Conservation (phyloP, 2,888 invertebrate species). For the Drosophila melanosoma region DNA sequence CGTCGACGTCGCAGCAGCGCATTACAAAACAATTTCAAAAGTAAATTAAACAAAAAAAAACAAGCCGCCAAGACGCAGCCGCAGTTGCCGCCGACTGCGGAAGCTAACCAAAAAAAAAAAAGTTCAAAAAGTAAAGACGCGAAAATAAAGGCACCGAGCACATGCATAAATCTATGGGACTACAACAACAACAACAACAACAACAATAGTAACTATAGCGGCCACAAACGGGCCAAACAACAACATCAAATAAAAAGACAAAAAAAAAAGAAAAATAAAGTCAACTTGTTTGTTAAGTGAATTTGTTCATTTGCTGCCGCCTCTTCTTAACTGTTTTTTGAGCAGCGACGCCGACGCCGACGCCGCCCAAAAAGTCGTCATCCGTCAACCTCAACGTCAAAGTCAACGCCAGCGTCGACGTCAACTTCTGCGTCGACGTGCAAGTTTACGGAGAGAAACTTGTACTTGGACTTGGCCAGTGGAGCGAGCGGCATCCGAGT, state of each 20-base stretch:
- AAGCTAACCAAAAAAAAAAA: slow-evolving; percentile 62
- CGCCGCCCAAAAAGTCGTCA: slow-evolving; percentile 33
- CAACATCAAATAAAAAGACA: slow-evolving; percentile 51
- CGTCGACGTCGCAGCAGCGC: slow-evolving; percentile 45
- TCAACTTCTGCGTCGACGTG: slow-evolving; percentile 1
- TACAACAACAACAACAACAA: slow-evolving; percentile 36
- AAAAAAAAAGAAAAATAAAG: slow-evolving; percentile 65
- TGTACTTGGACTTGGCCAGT: slow-evolving; percentile 59
- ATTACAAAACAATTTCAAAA: slow-evolving; percentile 81
- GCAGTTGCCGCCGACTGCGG: slow-evolving; percentile 58
- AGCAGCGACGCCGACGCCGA: slow-evolving; percentile 40
- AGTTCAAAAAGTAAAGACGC: slow-evolving; percentile 46
- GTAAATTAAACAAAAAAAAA: slow-evolving; percentile 65
- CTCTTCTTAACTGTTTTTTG: slow-evolving; percentile 59
- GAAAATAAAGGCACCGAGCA: slow-evolving; percentile 64
- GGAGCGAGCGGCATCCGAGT: slow-evolving; percentile 31
- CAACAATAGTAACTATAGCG: slow-evolving; percentile 32
- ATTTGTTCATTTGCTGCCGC: slow-evolving; percentile 64
- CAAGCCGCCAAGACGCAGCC: slow-evolving; percentile 42
- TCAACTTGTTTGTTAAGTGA: slow-evolving; percentile 82
- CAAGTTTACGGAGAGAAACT: slow-evolving; percentile 61
- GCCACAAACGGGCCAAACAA: slow-evolving; percentile 60
- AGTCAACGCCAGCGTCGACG: slow-evolving; percentile 22
- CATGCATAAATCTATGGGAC: slow-evolving; percentile 63
- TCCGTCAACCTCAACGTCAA: slow-evolving; percentile 60